These are phyloP conservation scores for Drosophila nr. perissopoda DNA, from an alignment of 2,888 invertebrate genomes.

Conservation along the genomic window DNA sequence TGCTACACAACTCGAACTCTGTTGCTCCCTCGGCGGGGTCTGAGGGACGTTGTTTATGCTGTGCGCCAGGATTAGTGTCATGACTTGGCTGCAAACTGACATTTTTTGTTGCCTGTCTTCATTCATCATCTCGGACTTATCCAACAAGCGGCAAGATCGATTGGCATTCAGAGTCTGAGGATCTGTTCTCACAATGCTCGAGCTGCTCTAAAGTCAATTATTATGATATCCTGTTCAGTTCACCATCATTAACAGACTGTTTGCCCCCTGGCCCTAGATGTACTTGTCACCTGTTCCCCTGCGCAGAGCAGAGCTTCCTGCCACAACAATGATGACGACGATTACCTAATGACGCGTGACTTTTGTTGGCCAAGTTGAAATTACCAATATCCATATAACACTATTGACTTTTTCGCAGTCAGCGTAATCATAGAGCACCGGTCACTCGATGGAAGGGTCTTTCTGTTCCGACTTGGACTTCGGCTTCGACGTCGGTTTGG, in stretches of 20 bases:
- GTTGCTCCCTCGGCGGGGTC: background rate
- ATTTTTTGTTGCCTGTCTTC: slow-evolving; percentile 41
- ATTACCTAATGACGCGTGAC: slow-evolving; percentile 76
- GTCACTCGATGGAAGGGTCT: slow-evolving; percentile 4
- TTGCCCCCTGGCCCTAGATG: background rate
- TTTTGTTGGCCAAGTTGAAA: slow-evolving; percentile 48
- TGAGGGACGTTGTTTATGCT: slow-evolving; percentile 46
- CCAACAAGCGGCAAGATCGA: slow-evolving; percentile 46
- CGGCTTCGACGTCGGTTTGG: slow-evolving; percentile 17
- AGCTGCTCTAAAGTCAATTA: slow-evolving; percentile 8
- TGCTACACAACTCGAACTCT: background rate
- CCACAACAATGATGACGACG: slow-evolving; percentile 8
- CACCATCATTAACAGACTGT: slow-evolving; percentile 36
- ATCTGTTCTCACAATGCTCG: slow-evolving; percentile 43
- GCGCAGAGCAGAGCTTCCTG: slow-evolving; percentile 17
- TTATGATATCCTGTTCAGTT: background rate
- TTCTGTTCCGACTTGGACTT: background rate
- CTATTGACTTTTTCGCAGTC: slow-evolving; percentile 63
- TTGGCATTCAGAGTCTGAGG: slow-evolving; percentile 12
- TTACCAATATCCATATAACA: slow-evolving; percentile 50
- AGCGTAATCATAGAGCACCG: slow-evolving; percentile 60
- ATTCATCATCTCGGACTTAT: slow-evolving; percentile 64
- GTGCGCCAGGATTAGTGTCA: slow-evolving; percentile 67
- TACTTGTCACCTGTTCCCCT: slow-evolving; percentile 36
- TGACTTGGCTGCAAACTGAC: slow-evolving; percentile 38